Percentiles rank a stretch among this genome's conserved stretches.
These are phyloP conservation scores for Ecliptopera silaceata DNA, from an alignment of 2,888 invertebrate genomes.

Conservation along the genomic window DNA sequence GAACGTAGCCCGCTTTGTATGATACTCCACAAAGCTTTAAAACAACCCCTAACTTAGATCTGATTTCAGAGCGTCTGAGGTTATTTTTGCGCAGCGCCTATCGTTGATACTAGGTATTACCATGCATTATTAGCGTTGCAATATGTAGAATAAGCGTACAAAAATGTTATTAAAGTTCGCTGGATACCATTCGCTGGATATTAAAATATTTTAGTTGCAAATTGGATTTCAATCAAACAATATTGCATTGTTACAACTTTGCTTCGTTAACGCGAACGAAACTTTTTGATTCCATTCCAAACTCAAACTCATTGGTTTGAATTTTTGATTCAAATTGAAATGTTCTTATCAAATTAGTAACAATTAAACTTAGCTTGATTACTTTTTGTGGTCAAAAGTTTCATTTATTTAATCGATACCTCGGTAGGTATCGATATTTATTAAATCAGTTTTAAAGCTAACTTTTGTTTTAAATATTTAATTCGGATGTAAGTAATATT, in stretches of 20 bases:
- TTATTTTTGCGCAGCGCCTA: background rate
- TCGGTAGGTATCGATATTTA: too few species aligned
- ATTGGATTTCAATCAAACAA: slow-evolving; percentile 34
- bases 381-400: slow-evolving; percentile 2
- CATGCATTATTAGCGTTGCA: too few species aligned
- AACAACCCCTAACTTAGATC: slow-evolving; percentile 13
- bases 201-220: slow-evolving; percentile 23
- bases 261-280: slow-evolving; percentile 39
- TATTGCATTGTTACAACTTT: slow-evolving; percentile 35
- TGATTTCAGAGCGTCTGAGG: background rate
- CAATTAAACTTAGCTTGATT: slow-evolving; percentile 7
- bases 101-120: too few species aligned
- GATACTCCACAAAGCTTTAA: slow-evolving; percentile 20
- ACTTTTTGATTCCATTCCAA: slow-evolving; percentile 53
- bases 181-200: background rate
- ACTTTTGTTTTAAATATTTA: too few species aligned
- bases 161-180: background rate
- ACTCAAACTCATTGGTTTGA: slow-evolving; percentile 50
- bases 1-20: slow-evolving; percentile 18
- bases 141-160: too few species aligned
- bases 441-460: too few species aligned
- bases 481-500: too few species aligned
- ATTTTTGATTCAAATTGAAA: slow-evolving; percentile 46
- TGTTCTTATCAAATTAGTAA: slow-evolving; percentile 20
- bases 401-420: background rate